phyloP scores from a whole-genome alignment of 2,888 invertebrate species.

The Drosophila subsilvestris region DNA sequence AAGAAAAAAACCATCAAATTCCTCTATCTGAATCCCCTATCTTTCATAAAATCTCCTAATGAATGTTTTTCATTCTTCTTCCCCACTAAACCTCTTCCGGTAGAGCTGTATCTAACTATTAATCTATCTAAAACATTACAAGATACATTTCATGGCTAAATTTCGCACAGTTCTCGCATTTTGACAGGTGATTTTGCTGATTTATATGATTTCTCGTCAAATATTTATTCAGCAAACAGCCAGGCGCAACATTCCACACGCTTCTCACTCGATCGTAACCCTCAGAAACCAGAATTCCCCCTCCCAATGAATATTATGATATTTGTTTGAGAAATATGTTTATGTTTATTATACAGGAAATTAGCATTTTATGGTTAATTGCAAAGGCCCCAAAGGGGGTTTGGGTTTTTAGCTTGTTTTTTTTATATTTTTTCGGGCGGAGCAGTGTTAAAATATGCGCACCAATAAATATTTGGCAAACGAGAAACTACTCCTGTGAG shows the following conservation, averaged over 20 bases:
- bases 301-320: slow-evolving; percentile 17
- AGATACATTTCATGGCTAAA: slow-evolving; percentile 11
- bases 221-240: slow-evolving; percentile 33
- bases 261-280: slow-evolving; percentile 17
- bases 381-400: slow-evolving; percentile 19
- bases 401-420: slow-evolving; percentile 24
- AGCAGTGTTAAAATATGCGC: slow-evolving; percentile 42
- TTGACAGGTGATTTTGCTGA: slow-evolving; percentile 44
- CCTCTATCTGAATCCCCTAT: slow-evolving; percentile 28
- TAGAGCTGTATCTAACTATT: no score
- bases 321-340: slow-evolving; percentile 27
- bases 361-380: slow-evolving; percentile 53
- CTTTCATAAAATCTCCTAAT: neutral
- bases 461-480: slow-evolving; percentile 47
- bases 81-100: no score
- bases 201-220: slow-evolving; percentile 23
- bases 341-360: slow-evolving; percentile 37
- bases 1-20: no score
- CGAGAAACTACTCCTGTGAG: neutral
- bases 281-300: slow-evolving; percentile 36
- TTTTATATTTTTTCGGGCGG: no score
- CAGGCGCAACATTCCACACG: slow-evolving; percentile 3
- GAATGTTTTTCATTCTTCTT: no score
- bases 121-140: slow-evolving; percentile 4
- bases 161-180: slow-evolving; percentile 19